Percentiles rank a stretch among this genome's conserved stretches.
Evolutionary conservation across 23 tunicate genomes (phyloP).

Genomic region (Styela plicata): DNA sequence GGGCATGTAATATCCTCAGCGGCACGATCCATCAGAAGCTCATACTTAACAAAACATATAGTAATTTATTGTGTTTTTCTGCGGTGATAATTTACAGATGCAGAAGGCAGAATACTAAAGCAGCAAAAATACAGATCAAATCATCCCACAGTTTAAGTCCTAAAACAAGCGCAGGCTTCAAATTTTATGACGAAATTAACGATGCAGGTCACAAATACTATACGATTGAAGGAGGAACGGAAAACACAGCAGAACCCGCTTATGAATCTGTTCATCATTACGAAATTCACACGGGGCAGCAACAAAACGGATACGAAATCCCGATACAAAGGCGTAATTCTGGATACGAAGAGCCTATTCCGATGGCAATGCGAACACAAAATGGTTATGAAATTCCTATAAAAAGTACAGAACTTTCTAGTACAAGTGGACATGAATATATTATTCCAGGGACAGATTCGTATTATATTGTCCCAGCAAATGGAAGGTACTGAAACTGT

Average conservation of each 20-base stretch:
- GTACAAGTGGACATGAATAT: background rate
- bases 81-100: background rate
- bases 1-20: no score
- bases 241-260: background rate
- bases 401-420: background rate
- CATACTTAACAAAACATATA: no score
- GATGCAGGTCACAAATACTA: background rate
- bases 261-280: background rate
- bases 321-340: background rate
- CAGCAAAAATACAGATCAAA: background rate
- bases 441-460: background rate
- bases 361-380: no score
- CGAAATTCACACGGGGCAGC: background rate
- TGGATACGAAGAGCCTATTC: background rate
- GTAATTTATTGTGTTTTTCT: no score
- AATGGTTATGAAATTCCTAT: background rate
- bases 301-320: background rate
- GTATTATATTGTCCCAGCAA: background rate
- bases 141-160: background rate
- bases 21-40: no score
- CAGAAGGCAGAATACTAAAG: background rate
- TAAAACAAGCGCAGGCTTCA: background rate
- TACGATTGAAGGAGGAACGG: background rate
- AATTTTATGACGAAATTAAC: background rate
- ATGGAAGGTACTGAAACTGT: background rate